Conservation (phyloP, 2,113 vertebrate genomes). For the Albula glossodonta region DNA sequence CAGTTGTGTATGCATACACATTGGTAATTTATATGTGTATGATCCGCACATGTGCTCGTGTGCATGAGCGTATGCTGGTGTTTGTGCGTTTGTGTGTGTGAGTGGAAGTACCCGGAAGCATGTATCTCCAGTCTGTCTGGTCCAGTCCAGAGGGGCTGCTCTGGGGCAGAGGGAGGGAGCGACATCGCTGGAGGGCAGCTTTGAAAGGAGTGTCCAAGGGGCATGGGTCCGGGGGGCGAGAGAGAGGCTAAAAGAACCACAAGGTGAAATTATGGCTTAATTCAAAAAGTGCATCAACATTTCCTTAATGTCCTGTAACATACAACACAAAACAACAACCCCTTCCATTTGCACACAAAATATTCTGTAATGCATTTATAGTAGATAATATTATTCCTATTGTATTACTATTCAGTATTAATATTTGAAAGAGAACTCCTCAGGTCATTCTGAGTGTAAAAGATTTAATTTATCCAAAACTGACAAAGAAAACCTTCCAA, state of each 20-base stretch:
- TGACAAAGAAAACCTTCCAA: not conserved
- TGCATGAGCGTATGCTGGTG: not conserved
- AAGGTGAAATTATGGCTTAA: constrained; percentile 54
- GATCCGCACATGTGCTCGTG: not conserved
- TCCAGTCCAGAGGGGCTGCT: constrained; percentile 71
- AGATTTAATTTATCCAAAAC: not conserved
- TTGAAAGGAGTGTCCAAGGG: constrained; percentile 73
- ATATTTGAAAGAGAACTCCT: not conserved
- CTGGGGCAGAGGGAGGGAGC: constrained; percentile 77
- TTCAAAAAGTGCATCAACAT: not conserved
- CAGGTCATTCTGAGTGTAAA: not conserved
- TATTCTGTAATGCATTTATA: too few relatives aligned
- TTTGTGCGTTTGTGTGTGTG: not conserved
- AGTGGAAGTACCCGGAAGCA: constrained; percentile 64
- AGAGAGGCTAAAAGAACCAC: constrained; percentile 69
- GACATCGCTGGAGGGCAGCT: constrained; percentile 78
- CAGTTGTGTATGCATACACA: not conserved
- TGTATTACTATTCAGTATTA: not conserved
- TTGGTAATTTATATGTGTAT: not conserved
- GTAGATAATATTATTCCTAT: too few relatives aligned
- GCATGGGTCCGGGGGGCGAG: constrained; percentile 67
- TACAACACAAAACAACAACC: too few relatives aligned
- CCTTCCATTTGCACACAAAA: too few relatives aligned
- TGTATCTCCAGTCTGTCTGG: constrained; percentile 65
- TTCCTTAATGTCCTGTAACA: not conserved